phyloP scores from a whole-genome alignment of 2,888 invertebrate genomes.

The Zelleria hepariella region DNA sequence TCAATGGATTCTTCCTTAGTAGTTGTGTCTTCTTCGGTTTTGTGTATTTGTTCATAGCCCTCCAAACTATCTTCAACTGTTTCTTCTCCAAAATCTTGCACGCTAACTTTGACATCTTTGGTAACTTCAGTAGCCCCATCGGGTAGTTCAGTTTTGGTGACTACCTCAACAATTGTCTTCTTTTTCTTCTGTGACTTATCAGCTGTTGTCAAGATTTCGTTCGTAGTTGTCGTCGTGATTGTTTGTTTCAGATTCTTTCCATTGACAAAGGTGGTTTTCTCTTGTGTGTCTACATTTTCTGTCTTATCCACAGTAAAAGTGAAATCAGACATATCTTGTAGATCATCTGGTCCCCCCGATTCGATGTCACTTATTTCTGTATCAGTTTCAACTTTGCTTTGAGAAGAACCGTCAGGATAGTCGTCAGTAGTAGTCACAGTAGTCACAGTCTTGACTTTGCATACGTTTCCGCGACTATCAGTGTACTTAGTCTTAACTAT shows the following conservation, averaged over 20 bases:
- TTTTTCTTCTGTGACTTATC: constrained; percentile 48
- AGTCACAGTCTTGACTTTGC: constrained; percentile 51
- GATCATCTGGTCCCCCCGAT: constrained; percentile 25
- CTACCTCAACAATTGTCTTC: constrained; percentile 49
- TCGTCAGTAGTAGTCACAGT: constrained; percentile 51
- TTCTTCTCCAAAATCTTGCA: constrained; percentile 42
- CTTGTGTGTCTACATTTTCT: constrained; percentile 38
- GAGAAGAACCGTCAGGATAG: constrained; percentile 60
- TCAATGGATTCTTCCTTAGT: constrained; percentile 11
- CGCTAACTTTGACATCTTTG: constrained; percentile 52
- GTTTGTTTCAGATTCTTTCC: constrained; percentile 46
- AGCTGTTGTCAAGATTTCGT: constrained; percentile 40
- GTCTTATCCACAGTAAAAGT: constrained; percentile 39
- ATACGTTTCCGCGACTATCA: constrained; percentile 33
- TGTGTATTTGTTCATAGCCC: constrained; percentile 26
- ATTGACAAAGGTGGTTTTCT: constrained; percentile 37
- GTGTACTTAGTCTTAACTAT: constrained; percentile 46
- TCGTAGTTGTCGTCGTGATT: constrained; percentile 49
- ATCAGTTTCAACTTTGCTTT: constrained; percentile 50
- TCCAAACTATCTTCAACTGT: constrained; percentile 23
- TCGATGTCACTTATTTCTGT: constrained; percentile 49
- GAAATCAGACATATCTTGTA: constrained; percentile 39
- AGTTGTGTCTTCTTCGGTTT: constrained; percentile 12
- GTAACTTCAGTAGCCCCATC: constrained; percentile 54
- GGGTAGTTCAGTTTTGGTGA: constrained; percentile 48